Conservation (phyloP, 2,888 invertebrate genomes). For the Meganola albula region DNA sequence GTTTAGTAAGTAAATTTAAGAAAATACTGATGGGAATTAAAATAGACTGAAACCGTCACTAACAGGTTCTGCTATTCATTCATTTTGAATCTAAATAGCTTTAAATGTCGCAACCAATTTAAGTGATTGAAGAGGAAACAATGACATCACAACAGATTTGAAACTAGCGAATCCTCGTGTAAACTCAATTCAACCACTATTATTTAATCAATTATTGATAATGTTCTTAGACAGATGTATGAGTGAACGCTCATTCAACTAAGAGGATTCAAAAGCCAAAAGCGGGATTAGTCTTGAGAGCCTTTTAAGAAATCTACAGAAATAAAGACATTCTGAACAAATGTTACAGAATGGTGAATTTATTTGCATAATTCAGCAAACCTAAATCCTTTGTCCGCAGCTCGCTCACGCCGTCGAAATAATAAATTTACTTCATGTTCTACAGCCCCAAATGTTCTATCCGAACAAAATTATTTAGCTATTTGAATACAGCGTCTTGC, state of each 20-base stretch:
- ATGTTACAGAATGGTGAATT: conserved; percentile 77
- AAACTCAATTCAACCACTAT: too few species aligned
- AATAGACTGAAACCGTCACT: too few species aligned
- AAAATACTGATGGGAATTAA: too few species aligned
- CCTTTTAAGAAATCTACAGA: conserved; percentile 70
- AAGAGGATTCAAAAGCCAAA: conserved; percentile 58
- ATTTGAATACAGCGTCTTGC: conserved; percentile 51
- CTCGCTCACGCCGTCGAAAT: conserved; percentile 62
- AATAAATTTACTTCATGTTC: conserved; percentile 73
- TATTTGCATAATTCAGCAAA: conserved; percentile 76
- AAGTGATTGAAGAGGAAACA: conserved; percentile 29
- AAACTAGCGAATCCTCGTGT: too few species aligned
- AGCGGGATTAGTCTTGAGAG: conserved; percentile 60
- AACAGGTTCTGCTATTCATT: too few species aligned
- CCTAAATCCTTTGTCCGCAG: conserved; percentile 73
- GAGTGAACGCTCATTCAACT: conserved; percentile 43
- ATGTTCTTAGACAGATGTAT: conserved; percentile 40
- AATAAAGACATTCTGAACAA: conserved; percentile 75
- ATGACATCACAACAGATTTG: conserved; percentile 32
- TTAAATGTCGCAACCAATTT: conserved; percentile 22
- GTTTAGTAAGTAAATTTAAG: too few species aligned
- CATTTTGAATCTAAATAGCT: too few species aligned
- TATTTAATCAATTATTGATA: conserved; percentile 33
- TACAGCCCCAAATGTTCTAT: conserved; percentile 61
- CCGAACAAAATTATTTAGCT: conserved; percentile 67